phyloP scores from a whole-genome alignment of 2,113 vertebrate genomes.

The Pelvicachromis taeniatus region DNA sequence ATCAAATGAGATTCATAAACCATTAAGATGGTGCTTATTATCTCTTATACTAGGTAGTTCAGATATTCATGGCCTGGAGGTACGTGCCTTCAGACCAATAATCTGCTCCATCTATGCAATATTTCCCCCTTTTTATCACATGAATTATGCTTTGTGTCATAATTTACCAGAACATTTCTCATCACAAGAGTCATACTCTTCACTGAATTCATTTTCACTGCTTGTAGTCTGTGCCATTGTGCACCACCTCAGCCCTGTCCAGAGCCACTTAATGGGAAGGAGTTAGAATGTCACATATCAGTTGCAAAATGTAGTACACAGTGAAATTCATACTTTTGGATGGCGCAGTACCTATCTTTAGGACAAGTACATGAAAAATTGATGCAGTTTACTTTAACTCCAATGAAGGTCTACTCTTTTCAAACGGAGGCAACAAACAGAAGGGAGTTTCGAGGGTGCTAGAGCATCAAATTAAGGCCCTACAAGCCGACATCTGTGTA shows the following conservation, averaged over 20 bases:
- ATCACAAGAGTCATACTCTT: constrained; percentile 37
- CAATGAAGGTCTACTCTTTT: constrained; percentile 46
- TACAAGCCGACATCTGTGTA: constrained; percentile 49
- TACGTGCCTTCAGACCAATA: constrained; percentile 55
- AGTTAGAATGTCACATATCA: constrained; percentile 40
- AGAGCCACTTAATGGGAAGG: constrained; percentile 11
- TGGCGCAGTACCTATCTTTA: constrained; percentile 30
- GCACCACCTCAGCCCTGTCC: background rate
- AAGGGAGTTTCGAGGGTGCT: constrained; percentile 31
- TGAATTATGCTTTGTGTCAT: constrained; percentile 68
- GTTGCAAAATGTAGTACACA: background rate
- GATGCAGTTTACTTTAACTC: constrained; percentile 51
- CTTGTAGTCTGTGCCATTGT: constrained; percentile 12
- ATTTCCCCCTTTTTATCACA: constrained; percentile 60
- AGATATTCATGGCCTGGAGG: constrained; percentile 67
- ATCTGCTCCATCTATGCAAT: constrained; percentile 63
- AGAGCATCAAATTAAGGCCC: constrained; percentile 63
- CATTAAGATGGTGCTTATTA: constrained; percentile 72
- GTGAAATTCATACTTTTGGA: background rate
- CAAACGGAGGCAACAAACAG: constrained; percentile 46
- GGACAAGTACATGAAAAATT: constrained; percentile 56
- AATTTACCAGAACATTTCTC: constrained; percentile 60
- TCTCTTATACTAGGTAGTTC: constrained; percentile 60
- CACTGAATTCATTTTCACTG: constrained; percentile 27
- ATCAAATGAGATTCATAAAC: constrained; percentile 72